Percentiles rank a stretch among this genome's conserved stretches.
Evolutionary conservation across 2,888 invertebrate genomes (phyloP).

Genomic region (Plagodis dolabraria): DNA sequence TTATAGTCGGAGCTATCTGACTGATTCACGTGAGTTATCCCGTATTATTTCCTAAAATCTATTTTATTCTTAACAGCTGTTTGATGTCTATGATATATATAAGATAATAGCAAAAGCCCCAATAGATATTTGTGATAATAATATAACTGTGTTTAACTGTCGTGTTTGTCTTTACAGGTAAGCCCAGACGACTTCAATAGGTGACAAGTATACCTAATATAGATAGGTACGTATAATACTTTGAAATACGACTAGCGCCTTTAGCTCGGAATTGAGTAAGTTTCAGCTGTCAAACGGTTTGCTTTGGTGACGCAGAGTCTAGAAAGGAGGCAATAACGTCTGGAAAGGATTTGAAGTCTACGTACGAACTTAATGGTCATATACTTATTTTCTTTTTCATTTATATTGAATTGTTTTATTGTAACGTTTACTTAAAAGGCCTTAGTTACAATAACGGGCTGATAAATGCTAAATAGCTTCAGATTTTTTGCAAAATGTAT

Average conservation of each 20-base stretch:
- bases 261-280: constrained; percentile 19
- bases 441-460: too few species aligned
- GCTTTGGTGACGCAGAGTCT: constrained; percentile 14
- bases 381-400: background rate
- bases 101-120: too few species aligned
- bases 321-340: constrained; percentile 7
- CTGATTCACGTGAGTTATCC: too few species aligned
- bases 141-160: background rate
- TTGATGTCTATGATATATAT: too few species aligned
- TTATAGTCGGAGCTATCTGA: too few species aligned
- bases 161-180: background rate
- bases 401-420: background rate
- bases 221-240: background rate
- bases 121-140: background rate
- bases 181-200: background rate
- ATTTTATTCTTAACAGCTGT: too few species aligned
- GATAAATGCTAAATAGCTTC: too few species aligned
- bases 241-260: background rate
- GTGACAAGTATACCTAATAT: background rate
- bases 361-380: too few species aligned
- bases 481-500: too few species aligned
- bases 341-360: background rate
- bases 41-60: too few species aligned
- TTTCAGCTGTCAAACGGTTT: constrained; percentile 18
- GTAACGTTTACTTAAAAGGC: too few species aligned